Evolutionary conservation across 2,888 invertebrate species (phyloP), one percentile per base, ranked within the genome.

Genomic region (Drosophila niveifrons): DNA sequence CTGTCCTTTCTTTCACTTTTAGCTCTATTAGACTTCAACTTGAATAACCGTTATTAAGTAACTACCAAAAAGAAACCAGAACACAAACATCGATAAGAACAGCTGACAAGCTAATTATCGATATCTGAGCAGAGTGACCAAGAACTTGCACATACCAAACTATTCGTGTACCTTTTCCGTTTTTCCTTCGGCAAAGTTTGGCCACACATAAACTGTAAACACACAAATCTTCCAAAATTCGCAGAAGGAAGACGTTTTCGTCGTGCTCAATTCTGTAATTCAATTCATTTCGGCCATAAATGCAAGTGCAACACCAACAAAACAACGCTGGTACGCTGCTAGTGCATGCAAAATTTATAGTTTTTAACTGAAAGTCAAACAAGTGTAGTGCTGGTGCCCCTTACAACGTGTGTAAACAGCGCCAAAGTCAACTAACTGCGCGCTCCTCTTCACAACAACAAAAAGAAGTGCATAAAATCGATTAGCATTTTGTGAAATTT

Each of bases 251-350:
- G 77, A 53, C 73, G 63, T 66, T 15, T 31, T 31, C 4, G 55
- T 47, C 29, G 56, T 18, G 28, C 23, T 48, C 29, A 23, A 4
- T 47, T 52, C 46, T 34, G 50, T 50, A 43, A 47, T 73, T 63
- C 39, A 36, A 23, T 43, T 47, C 4, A 13, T 67, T 85, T 82
- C 62, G 78, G 67, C 50, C 66, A 41, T 64, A 62, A 70, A 80
- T 82, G 86, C 82, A 82, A 86, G 64, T 82, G 41, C 83, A 76
- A 34, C 66, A 70, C 63, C 56, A 70, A 59, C 46, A 48, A 52
- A 57, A 23, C 39, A 47, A 10, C 29, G 52, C 48, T 77, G 66
- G 62, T 36, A 47, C 53, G 53, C 59, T 23, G 23, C 73, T 61
- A 76, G 73, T 76, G 76, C 78, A 76, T 64, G 7, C 50, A 53